Conservation (phyloP, 2,888 invertebrate species). For the Pseudoips prasinana region DNA sequence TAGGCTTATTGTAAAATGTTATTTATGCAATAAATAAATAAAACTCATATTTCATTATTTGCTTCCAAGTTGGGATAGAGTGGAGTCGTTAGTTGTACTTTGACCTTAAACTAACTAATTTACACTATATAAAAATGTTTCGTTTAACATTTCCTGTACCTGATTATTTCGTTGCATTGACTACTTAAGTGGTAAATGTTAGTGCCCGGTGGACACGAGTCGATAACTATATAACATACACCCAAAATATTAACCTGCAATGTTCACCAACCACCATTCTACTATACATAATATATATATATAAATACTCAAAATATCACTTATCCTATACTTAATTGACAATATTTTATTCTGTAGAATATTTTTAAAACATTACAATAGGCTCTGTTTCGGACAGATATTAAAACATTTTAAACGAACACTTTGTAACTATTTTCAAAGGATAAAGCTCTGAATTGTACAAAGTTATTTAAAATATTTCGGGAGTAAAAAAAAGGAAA, state of each 20-base stretch:
- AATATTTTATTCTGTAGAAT: slow-evolving; percentile 29
- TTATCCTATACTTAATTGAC: slow-evolving; percentile 61
- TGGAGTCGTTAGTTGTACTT: too few relatives aligned
- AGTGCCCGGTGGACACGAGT: slow-evolving; percentile 18
- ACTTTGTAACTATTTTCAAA: slow-evolving; percentile 8
- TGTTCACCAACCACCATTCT: slow-evolving; percentile 2
- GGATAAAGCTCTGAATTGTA: slow-evolving; percentile 25
- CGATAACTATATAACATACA: slow-evolving; percentile 17
- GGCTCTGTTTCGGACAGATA: slow-evolving; percentile 8
- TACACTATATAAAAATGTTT: slow-evolving; percentile 50
- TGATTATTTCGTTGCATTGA: slow-evolving; percentile 63
- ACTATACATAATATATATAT: neutral
- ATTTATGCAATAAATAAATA: too few relatives aligned
- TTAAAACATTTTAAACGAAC: slow-evolving; percentile 5
- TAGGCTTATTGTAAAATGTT: too few relatives aligned
- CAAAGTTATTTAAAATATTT: slow-evolving; percentile 5
- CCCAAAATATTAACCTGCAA: slow-evolving; percentile 20
- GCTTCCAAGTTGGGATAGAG: too few relatives aligned
- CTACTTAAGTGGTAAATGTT: slow-evolving; percentile 35
- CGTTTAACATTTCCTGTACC: slow-evolving; percentile 50
- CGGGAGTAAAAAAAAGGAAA: too few relatives aligned
- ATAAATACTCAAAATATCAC: slow-evolving; percentile 28
- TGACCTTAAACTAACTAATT: slow-evolving; percentile 60
- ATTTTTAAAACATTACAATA: slow-evolving; percentile 8
- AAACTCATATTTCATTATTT: too few relatives aligned